Conservation (phyloP, 64 coral and sea anemone species). For the Trachythela sp. region DNA sequence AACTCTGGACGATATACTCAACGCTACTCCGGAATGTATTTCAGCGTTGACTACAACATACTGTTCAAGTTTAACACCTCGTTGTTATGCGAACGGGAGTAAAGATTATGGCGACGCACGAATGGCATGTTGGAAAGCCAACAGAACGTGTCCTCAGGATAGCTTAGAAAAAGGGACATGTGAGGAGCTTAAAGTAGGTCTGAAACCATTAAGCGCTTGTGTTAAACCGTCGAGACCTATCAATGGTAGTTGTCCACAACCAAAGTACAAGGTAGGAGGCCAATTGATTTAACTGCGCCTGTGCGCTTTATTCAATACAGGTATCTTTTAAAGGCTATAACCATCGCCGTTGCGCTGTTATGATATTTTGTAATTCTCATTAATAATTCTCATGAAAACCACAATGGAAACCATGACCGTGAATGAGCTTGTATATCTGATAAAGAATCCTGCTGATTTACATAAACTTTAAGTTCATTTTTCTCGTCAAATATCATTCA, state of each 20-base stretch:
- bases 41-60: background rate
- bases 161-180: background rate
- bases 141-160: background rate
- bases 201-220: background rate
- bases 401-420: too few relatives aligned
- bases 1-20: background rate
- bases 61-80: background rate
- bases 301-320: too few relatives aligned
- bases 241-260: background rate
- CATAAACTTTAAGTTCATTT: too few relatives aligned
- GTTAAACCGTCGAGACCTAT: background rate
- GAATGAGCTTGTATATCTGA: too few relatives aligned
- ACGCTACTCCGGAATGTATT: background rate
- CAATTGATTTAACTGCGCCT: background rate
- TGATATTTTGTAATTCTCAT: too few relatives aligned
- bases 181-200: background rate
- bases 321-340: too few relatives aligned
- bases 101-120: background rate
- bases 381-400: too few relatives aligned
- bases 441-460: too few relatives aligned
- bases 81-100: background rate
- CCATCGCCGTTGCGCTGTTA: too few relatives aligned
- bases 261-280: background rate
- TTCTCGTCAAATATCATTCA: too few relatives aligned
- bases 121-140: background rate